phyloP scores from a whole-genome alignment of 2,113 vertebrate genomes.

The Strix uralensis region DNA sequence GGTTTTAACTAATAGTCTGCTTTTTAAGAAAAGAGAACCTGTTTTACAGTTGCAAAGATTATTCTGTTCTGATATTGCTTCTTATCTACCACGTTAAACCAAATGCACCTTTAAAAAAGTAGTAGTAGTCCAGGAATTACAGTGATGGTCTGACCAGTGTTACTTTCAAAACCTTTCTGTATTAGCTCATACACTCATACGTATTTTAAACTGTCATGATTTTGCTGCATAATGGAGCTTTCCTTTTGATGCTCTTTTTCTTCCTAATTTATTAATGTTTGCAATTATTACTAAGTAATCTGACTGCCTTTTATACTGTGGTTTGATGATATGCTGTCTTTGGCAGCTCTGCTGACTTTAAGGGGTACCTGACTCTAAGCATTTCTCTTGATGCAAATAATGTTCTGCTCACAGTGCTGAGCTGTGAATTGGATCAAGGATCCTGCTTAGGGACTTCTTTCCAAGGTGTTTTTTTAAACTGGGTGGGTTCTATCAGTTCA shows the following conservation, averaged over 20 bases:
- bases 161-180: background rate
- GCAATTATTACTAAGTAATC: background rate
- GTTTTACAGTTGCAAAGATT: background rate
- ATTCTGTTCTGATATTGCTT: background rate
- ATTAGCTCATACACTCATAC: fast-evolving
- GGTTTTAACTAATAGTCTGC: background rate
- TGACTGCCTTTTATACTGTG: background rate
- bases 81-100: background rate
- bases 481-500: background rate
- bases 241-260: background rate
- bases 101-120: background rate
- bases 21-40: background rate
- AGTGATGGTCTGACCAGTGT: background rate
- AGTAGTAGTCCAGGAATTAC: background rate
- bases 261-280: background rate
- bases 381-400: too few species aligned
- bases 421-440: background rate
- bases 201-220: background rate
- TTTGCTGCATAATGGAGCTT: background rate
- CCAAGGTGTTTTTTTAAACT: background rate
- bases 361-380: background rate
- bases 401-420: background rate
- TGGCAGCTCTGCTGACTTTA: background rate
- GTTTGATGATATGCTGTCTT: background rate
- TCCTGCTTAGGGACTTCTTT: background rate